Conservation (phyloP, 2,797 vertebrate species). For the Perodicticus potto region DNA sequence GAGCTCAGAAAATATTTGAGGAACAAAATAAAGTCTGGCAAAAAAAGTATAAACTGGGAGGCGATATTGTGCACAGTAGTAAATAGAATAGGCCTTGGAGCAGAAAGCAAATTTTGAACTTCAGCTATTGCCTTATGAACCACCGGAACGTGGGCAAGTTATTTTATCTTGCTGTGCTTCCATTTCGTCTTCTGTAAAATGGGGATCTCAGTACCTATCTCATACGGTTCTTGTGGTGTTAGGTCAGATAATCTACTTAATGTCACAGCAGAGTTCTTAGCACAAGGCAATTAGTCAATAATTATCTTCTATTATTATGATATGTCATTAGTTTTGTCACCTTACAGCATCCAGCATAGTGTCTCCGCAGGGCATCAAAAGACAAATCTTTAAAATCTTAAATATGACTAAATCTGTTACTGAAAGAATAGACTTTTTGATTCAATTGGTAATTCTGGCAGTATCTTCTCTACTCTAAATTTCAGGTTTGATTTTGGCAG, state of each 20-base stretch:
- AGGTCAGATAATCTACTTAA: neutral
- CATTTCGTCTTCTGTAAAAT: neutral
- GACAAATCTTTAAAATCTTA: neutral
- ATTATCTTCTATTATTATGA: neutral
- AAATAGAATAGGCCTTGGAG: neutral
- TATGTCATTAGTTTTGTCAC: neutral
- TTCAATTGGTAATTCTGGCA: neutral
- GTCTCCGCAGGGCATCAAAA: neutral
- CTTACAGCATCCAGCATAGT: neutral
- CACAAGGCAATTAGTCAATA: neutral
- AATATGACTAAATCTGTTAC: neutral
- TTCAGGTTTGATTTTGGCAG: slow-evolving; percentile 1
- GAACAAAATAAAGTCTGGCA: neutral
- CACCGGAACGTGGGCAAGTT: neutral
- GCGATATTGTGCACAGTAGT: neutral
- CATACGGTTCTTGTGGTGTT: neutral
- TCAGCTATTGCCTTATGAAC: neutral
- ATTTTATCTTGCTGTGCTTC: neutral
- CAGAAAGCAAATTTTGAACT: slow-evolving; percentile 15
- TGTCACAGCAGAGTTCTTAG: neutral
- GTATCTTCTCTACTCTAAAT: neutral
- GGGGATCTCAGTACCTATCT: neutral
- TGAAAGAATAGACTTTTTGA: neutral
- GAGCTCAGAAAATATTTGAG: neutral
- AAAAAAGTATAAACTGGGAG: neutral